A percentile compares a stretch with the other conserved stretches of the same genome.
Conservation (phyloP, 2,888 invertebrate genomes). For the Nomada flava region DNA sequence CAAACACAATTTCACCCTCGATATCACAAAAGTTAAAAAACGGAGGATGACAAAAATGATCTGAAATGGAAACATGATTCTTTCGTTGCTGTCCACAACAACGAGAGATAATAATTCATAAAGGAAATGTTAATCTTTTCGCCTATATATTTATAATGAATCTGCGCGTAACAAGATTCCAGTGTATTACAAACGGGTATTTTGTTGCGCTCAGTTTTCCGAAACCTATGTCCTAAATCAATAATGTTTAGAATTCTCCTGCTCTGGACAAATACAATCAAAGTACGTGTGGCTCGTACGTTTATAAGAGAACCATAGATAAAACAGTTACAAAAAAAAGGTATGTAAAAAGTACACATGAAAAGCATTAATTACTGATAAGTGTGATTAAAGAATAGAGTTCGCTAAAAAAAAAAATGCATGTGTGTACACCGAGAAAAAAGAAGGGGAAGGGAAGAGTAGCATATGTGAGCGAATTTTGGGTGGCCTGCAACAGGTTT, state of each 20-base stretch:
- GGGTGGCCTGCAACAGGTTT: constrained; percentile 53
- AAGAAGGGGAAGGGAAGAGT: constrained; percentile 17
- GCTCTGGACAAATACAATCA: constrained; percentile 47
- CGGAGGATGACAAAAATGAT: constrained; percentile 53
- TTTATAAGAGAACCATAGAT: constrained; percentile 51
- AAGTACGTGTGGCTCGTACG: constrained; percentile 64
- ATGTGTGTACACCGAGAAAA: constrained; percentile 30
- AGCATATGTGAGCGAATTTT: constrained; percentile 38
- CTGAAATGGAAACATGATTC: constrained; percentile 46
- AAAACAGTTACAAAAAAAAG: constrained; percentile 50
- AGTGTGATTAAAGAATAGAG: constrained; percentile 35
- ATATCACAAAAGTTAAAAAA: constrained; percentile 70
- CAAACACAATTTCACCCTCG: constrained; percentile 61
- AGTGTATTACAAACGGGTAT: constrained; percentile 31
- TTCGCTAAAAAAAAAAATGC: constrained; percentile 40
- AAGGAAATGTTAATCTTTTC: constrained; percentile 33
- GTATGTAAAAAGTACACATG: constrained; percentile 50
- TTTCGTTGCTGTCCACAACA: constrained; percentile 37
- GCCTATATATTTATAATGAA: constrained; percentile 10
- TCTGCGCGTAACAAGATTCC: constrained; percentile 55
- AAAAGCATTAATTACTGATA: constrained; percentile 42
- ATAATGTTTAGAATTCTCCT: constrained; percentile 46
- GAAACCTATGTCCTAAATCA: constrained; percentile 57
- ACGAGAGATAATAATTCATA: constrained; percentile 41
- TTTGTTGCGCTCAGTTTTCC: constrained; percentile 51